A percentile compares a stretch with the other conserved stretches of the same genome.
These are phyloP conservation scores for Elysia chlorotica DNA, from an alignment of 1,140 invertebrate genomes.

Conservation along the genomic window DNA sequence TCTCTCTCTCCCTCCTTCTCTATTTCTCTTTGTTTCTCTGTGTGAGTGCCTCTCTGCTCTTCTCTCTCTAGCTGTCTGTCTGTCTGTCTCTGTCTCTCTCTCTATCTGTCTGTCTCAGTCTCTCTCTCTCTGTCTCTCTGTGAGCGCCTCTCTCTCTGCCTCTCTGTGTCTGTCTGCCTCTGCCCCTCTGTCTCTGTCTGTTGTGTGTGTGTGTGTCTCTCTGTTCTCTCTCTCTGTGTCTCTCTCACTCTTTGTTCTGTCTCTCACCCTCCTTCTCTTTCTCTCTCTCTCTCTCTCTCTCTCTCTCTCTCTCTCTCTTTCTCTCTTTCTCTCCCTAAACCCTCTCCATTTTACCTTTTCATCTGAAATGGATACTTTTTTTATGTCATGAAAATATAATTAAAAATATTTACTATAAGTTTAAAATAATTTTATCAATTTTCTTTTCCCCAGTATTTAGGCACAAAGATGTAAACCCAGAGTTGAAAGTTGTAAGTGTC, in stretches of 20 bases:
- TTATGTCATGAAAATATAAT: background rate
- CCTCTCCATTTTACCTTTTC: background rate
- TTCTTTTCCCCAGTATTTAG: slow-evolving; percentile 36
- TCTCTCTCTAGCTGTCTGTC: too few relatives aligned
- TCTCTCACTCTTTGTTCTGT: background rate
- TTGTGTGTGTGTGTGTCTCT: too few relatives aligned
- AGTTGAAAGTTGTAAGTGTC: slow-evolving; percentile 40
- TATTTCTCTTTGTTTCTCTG: too few relatives aligned
- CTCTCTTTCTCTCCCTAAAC: background rate
- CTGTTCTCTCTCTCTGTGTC: too few relatives aligned
- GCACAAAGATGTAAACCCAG: slow-evolving; percentile 41
- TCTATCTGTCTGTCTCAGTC: too few relatives aligned
- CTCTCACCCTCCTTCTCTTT: background rate
- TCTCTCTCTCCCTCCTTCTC: too few relatives aligned
- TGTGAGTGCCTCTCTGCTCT: too few relatives aligned
- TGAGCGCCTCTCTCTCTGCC: too few relatives aligned
- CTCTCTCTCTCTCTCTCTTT: background rate
- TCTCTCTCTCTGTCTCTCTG: too few relatives aligned
- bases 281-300: background rate
- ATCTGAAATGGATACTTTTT: background rate
- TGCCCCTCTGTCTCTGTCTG: too few relatives aligned
- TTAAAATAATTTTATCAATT: background rate
- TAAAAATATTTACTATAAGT: background rate
- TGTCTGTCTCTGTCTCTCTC: too few relatives aligned
- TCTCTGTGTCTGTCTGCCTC: too few relatives aligned